Evolutionary conservation across 2,113 vertebrate genomes (phyloP), one percentile per base, ranked within the genome.

Genomic region (Himantopus leucocephalus): DNA sequence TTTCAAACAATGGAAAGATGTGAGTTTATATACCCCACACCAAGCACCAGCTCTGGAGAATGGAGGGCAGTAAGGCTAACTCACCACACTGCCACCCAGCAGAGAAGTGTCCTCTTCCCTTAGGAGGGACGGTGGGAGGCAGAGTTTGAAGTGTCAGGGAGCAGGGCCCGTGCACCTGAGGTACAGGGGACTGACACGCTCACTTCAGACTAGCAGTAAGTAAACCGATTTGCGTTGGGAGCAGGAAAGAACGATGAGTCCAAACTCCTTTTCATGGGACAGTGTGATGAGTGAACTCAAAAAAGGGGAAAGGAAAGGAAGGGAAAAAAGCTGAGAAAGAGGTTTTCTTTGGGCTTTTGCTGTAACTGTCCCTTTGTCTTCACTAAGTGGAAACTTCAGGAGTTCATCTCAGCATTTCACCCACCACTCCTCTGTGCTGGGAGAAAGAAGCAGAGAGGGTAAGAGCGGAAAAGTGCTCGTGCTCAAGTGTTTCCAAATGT

Each of bases 401-500:
- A 92, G 63, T 78, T 90, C 71, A 53, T 68, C 88, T 92, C 75
- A 93, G 87, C 71, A 72, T 87, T 96, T 95, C 83, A 88, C 45
- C 85, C 74, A 78, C 53, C 47, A 35, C 45, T 95, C 53, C 79
- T 90, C 75, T 88, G 81, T 2, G 4, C 77, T 92, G 71, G 67
- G 62, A 73, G 64, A 96, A 86, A 39, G 58, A 75, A 90, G 82
- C 48, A 91, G 53, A 88, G 66, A 32, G 94, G 77, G 32, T 66
- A 92, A 94, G 89, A 90, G 74, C 0, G 13, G 83, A 96, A 96
- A 92, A 97, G 85, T 53, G 77, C 71, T 96, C 12, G 3, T 62
- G 77, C 76, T 96, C 85, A 96, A 98, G 63, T 86, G 53, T 94
- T 97, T 97, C 96, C 96, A 95, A 96, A 97, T 96, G 96, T 96